Evolutionary conservation across 2,888 invertebrate genomes (phyloP), one percentile per base, ranked within the genome.

Genomic region (Dasysyrphus albostriatus): DNA sequence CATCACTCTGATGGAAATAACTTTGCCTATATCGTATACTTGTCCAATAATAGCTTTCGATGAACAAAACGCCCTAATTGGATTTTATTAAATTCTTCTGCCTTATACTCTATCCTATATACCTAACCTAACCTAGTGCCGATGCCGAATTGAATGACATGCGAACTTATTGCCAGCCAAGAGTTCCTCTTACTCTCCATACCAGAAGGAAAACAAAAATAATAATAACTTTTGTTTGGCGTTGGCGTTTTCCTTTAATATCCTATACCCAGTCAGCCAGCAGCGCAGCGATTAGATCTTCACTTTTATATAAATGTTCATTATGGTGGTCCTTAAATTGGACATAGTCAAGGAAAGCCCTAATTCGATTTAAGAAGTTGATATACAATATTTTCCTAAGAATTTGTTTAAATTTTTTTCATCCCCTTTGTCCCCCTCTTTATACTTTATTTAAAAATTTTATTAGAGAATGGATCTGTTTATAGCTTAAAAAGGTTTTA

Each of bases 71-170:
- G 74, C 3, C 51, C 69, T 83, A 79, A 83, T 83, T 83, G 79
- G 75, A 79, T 79, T 75, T 79, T 74, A 83, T 83, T 79, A 83
- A n/a, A 83, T 83, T 79, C 39, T 61, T 16, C 63, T 32, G 9
- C 9, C 42, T 12, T 19, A n/a, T n/a, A 16, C 16, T 10, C 0
- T 34, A 54, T 16, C 34, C 16, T 16, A 24, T 24, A 24, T 24
- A 24, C n/a, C n/a, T n/a, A n/a, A n/a, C n/a, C n/a, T n/a, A n/a
- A n/a, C n/a, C n/a, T n/a, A n/a, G n/a, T n/a, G n/a, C n/a, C n/a
- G n/a, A 58, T 70, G 78, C 70, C 83, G 79, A 83, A 61, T 70
- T 58, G 79, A 75, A 75, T 78, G 74, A 56, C 78, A 70, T 83
- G 70, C 83, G 39, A 83, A 49, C 29, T 37, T 59, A 34, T 77